phyloP scores from a whole-genome alignment of 2,113 vertebrate species.

The Rissa tridactyla region DNA sequence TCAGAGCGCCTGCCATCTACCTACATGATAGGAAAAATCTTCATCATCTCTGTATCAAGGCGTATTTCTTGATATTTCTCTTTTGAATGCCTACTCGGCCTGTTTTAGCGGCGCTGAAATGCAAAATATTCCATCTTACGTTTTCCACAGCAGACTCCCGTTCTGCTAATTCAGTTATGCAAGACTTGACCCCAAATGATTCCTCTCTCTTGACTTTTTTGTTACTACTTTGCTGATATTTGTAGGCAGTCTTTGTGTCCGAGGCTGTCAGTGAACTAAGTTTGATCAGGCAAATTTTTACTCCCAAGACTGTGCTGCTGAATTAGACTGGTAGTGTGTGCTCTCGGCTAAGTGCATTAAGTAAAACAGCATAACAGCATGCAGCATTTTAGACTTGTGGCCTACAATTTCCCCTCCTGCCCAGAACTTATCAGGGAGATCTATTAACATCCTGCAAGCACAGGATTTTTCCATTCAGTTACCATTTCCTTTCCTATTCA shows the following conservation, averaged over 20 bases:
- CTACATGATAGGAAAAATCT: neutral
- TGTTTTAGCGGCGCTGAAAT: fast-evolving
- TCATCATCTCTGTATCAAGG: neutral
- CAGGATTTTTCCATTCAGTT: slow-evolving; percentile 3
- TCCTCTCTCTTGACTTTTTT: neutral
- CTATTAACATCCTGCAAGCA: slow-evolving; percentile 21
- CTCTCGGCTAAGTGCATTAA: slow-evolving; percentile 10
- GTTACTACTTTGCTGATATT: neutral
- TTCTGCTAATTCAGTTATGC: slow-evolving; percentile 1
- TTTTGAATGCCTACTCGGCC: neutral
- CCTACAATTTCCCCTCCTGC: neutral
- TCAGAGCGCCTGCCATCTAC: neutral
- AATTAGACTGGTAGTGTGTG: neutral
- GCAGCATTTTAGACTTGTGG: slow-evolving; percentile 10
- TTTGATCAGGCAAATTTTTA: slow-evolving; percentile 4
- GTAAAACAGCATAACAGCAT: slow-evolving; percentile 28
- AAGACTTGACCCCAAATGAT: neutral
- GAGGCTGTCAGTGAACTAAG: neutral
- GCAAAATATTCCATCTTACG: neutral
- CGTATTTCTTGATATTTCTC: neutral
- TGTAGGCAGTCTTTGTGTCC: neutral
- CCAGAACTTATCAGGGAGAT: slow-evolving; percentile 1
- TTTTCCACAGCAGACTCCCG: neutral
- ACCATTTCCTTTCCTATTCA: neutral
- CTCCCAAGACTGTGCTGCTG: neutral